Conservation (phyloP, 2,113 vertebrate genomes). For the Protobothrops flavoviridis region DNA sequence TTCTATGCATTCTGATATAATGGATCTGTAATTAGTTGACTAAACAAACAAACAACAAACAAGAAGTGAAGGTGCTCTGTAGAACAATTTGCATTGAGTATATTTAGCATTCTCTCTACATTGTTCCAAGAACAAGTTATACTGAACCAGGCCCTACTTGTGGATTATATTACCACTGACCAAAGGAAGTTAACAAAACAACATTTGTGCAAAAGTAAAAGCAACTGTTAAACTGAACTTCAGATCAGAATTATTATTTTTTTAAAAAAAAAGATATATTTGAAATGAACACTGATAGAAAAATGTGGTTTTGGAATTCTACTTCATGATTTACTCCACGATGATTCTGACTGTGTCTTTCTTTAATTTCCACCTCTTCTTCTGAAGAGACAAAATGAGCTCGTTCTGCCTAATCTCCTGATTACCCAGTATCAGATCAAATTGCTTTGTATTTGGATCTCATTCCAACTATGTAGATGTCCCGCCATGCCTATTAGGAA, state of each 20-base stretch:
- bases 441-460: neutral
- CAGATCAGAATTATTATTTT: neutral
- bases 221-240: neutral
- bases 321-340: neutral
- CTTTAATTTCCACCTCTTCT: neutral
- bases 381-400: neutral
- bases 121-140: neutral
- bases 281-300: neutral
- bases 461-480: neutral
- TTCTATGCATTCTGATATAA: conserved; percentile 51
- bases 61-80: neutral
- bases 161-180: neutral
- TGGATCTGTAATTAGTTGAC: conserved; percentile 43
- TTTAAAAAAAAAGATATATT: neutral
- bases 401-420: neutral
- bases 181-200: neutral
- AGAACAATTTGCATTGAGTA: neutral
- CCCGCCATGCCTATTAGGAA: neutral
- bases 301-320: neutral
- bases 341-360: neutral
- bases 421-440: neutral
- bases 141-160: neutral
- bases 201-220: neutral
- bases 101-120: neutral
- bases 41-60: neutral